phyloP scores from a whole-genome alignment of 2,113 vertebrate genomes.

The Nettapus auritus region DNA sequence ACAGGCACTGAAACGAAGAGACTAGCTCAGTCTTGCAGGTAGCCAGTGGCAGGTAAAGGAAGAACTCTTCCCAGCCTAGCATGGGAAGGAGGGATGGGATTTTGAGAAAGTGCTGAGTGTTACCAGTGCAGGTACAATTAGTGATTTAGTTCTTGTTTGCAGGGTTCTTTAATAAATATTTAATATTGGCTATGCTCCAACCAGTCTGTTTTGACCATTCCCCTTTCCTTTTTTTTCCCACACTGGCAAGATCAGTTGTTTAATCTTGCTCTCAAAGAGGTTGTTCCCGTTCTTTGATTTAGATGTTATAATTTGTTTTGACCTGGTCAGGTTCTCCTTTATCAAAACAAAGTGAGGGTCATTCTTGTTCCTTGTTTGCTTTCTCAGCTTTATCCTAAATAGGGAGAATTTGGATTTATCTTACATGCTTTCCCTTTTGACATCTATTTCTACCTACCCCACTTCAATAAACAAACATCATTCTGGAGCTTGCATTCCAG shows the following conservation, averaged over 20 bases:
- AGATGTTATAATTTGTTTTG: neutral
- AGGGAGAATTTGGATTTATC: neutral
- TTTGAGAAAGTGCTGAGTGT: neutral
- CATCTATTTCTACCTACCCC: neutral
- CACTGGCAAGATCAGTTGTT: neutral
- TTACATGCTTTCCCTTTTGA: neutral
- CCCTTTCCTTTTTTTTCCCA: neutral
- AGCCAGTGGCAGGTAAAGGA: neutral
- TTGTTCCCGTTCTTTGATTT: neutral
- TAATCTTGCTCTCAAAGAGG: neutral
- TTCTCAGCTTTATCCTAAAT: neutral
- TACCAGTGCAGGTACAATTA: neutral
- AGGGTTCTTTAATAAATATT: neutral
- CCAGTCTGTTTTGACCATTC: neutral
- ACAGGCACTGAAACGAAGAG: neutral
- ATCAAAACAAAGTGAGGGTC: neutral
- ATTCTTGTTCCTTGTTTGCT: neutral
- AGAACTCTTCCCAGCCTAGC: neutral
- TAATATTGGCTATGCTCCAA: neutral
- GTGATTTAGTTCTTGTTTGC: neutral
- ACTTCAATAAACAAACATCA: neutral
- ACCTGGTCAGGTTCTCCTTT: neutral
- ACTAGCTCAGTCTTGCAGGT: constrained; percentile 13
- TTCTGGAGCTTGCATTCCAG: neutral
- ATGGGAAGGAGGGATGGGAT: neutral